Conservation (phyloP, 2,888 invertebrate genomes). For the Macrosiphum euphorbiae region DNA sequence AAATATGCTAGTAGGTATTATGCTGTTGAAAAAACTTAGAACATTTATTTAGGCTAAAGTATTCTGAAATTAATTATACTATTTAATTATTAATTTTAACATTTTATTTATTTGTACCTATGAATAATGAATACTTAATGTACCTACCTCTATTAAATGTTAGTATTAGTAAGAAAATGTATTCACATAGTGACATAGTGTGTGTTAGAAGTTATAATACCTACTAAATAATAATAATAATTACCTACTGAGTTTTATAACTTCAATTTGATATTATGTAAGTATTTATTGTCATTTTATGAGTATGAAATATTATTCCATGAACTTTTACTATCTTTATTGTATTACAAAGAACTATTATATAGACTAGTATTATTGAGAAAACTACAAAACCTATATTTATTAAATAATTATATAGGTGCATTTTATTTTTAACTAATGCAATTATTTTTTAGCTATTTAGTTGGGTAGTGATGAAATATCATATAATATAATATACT, state of each 20-base stretch:
- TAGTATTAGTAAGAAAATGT: neutral
- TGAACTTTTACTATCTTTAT: neutral
- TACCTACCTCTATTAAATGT: neutral
- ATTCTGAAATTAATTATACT: neutral
- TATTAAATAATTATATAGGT: neutral
- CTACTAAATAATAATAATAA: neutral
- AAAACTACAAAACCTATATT: neutral
- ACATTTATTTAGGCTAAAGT: neutral
- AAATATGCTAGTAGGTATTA: neutral
- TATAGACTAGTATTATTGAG: neutral
- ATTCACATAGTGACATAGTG: neutral
- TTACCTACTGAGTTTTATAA: neutral
- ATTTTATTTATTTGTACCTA: neutral
- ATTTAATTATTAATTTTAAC: neutral
- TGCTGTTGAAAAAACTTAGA: neutral
- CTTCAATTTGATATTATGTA: neutral
- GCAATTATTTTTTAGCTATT: neutral
- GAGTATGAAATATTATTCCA: neutral
- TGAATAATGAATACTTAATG: neutral
- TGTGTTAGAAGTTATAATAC: neutral
- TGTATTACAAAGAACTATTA: neutral
- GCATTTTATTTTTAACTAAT: neutral
- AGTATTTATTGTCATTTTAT: neutral
- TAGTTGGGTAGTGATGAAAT: neutral
- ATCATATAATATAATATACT: neutral